Evolutionary conservation across 2,113 vertebrate species (phyloP), one percentile per base, ranked within the genome.

Genomic region (Rattus rattus): DNA sequence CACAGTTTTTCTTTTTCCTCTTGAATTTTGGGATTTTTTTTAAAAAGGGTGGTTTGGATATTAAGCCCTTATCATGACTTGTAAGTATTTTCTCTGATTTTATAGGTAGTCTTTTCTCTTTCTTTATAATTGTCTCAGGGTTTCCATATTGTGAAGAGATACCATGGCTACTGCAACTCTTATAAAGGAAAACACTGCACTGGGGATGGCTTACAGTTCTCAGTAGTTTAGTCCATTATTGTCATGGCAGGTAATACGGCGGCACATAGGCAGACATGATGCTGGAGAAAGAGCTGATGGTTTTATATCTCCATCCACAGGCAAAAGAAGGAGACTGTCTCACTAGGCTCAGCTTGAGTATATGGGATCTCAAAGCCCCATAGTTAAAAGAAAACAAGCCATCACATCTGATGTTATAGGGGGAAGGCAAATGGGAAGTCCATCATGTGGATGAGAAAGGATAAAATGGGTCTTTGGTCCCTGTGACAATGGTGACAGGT

Each of bases 11-110:
- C 43, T 6, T 61, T 93, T 89, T 91, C 47, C 28, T 75, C 26
- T 88, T 91, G 75, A 87, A 24, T 90, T 94, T 30, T 59, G 61
- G 49, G 43, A 86, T 26, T 91, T 94, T 65, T 92, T 67, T 67
- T 4, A 86, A 43, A 80, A 80, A 83, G 80, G 75, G 1, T 85
- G 69, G 75, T 49, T n/a, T 79, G 33, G 13, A 70, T 85, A 54
- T 47, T 69, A 88, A 81, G 33, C 12, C 43, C 56, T 77, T 81
- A 47, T 92, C n/a, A 59, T 52, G 5, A 11, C 59, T 92, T 94
- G 11, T 14, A 93, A 93, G 56, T 47, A 47, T 39, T 91, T 90
- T 92, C 28, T 80, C 30, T 30, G 39, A 14, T 92, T 84, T 65
- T 93, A 3, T 49, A 87, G 30, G 12, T 90, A n/a, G 17, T 39